phyloP scores from a whole-genome alignment of 2,113 vertebrate genomes.

The Oreotragus oreotragus region DNA sequence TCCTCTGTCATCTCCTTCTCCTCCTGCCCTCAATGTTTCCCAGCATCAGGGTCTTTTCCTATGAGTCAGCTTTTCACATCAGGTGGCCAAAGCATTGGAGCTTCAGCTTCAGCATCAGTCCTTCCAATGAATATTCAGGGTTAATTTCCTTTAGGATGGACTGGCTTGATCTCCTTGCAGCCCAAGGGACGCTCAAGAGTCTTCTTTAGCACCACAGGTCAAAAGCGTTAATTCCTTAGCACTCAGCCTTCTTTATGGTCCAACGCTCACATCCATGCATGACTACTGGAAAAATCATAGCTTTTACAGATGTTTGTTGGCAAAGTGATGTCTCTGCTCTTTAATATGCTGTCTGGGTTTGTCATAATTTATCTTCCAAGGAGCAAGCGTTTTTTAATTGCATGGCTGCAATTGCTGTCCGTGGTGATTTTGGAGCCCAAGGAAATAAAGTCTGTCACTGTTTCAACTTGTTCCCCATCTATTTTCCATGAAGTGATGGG shows the following conservation, averaged over 20 bases:
- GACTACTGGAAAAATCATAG: background rate
- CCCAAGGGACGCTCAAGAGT: background rate
- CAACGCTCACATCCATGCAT: background rate
- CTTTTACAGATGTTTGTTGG: background rate
- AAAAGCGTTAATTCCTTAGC: fast-evolving
- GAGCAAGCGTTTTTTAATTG: background rate
- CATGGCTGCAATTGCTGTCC: background rate
- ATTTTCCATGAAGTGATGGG: background rate
- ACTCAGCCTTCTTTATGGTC: background rate
- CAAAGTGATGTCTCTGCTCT: background rate
- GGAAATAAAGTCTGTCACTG: background rate
- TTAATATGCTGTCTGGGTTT: background rate
- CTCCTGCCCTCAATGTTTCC: background rate
- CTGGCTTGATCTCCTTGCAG: background rate
- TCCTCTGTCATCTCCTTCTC: background rate
- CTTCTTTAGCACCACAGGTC: background rate
- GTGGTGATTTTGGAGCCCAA: background rate
- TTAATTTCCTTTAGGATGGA: background rate
- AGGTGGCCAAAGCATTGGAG: background rate
- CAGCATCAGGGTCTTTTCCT: background rate
- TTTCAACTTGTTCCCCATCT: background rate
- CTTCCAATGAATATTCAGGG: background rate
- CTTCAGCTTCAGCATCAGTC: background rate
- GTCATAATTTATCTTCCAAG: background rate
- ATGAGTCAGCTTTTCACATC: background rate